A percentile compares a stretch with the other conserved stretches of the same genome.
phyloP scores from a whole-genome alignment of 2,797 vertebrate species.

The Zalophus californianus region DNA sequence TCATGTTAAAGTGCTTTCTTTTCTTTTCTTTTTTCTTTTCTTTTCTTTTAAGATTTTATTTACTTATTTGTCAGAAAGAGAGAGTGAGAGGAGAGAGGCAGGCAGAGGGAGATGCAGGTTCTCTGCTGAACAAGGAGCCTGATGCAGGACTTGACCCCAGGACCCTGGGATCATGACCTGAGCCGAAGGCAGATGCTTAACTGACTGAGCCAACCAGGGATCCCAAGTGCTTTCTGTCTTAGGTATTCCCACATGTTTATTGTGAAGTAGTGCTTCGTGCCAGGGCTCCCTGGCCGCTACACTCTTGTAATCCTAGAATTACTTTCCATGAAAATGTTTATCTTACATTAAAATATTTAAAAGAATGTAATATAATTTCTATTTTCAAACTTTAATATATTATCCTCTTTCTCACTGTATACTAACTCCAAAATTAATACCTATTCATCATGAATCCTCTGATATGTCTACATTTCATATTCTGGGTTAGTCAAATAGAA shows the following conservation, averaged over 20 bases:
- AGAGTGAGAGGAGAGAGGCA: too few relatives aligned
- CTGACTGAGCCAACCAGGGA: too few relatives aligned
- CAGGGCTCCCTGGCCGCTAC: not conserved
- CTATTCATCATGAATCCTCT: conserved; percentile 50
- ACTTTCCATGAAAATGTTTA: not conserved
- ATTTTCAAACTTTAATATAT: conserved; percentile 20
- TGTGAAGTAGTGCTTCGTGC: not conserved
- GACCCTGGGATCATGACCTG: too few relatives aligned
- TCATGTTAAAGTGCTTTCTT: not conserved
- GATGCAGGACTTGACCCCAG: too few relatives aligned
- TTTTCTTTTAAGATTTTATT: too few relatives aligned
- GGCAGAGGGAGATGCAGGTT: too few relatives aligned
- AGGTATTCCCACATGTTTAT: not conserved
- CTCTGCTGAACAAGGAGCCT: too few relatives aligned
- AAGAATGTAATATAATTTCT: not conserved
- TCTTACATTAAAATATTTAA: conserved; percentile 15
- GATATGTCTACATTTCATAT: conserved; percentile 29
- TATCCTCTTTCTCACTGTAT: not conserved
- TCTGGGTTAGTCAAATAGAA: conserved; percentile 21
- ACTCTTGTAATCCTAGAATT: not conserved
- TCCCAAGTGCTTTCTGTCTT: not conserved
- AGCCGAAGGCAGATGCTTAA: too few relatives aligned
- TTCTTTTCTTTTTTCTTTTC: not conserved
- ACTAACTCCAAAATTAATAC: conserved; percentile 27
- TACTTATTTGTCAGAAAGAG: too few relatives aligned